A percentile compares a stretch with the other conserved stretches of the same genome.
These are phyloP conservation scores for Sebastes hopkinsi DNA, from an alignment of 2,797 vertebrate genomes.

Conservation along the genomic window DNA sequence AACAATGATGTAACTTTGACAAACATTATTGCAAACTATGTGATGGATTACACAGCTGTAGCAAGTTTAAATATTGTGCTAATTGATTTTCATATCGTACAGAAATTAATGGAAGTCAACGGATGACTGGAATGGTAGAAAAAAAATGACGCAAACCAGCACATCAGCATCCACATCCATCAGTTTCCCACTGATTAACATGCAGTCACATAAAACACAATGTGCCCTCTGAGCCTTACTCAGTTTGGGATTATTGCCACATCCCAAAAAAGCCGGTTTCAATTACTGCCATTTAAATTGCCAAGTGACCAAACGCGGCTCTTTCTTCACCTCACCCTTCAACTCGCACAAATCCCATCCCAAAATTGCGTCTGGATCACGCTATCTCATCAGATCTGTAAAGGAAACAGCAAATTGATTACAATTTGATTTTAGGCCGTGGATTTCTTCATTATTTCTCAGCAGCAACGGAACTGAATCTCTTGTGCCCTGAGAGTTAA, in stretches of 20 bases:
- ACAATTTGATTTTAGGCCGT: constrained; percentile 11
- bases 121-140: neutral
- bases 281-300: constrained; percentile 51
- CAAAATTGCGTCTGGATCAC: neutral
- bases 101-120: neutral
- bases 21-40: neutral
- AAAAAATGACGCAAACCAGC: neutral
- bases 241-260: constrained; percentile 35
- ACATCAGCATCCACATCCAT: neutral
- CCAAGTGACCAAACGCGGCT: constrained; percentile 7
- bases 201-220: constrained; percentile 8
- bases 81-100: neutral
- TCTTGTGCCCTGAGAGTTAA: neutral
- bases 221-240: constrained; percentile 12
- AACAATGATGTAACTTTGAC: neutral
- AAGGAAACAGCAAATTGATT: constrained; percentile 19
- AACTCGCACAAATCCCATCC: constrained; percentile 4
- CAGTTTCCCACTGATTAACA: neutral
- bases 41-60: neutral
- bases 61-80: neutral
- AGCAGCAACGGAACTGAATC: neutral
- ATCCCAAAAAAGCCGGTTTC: constrained; percentile 37
- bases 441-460: constrained; percentile 12
- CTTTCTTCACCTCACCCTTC: constrained; percentile 27
- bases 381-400: constrained; percentile 5